Evolutionary conservation across 92 coral and sea anemone species (phyloP).

Genomic region (Phymanthus crucifer): DNA sequence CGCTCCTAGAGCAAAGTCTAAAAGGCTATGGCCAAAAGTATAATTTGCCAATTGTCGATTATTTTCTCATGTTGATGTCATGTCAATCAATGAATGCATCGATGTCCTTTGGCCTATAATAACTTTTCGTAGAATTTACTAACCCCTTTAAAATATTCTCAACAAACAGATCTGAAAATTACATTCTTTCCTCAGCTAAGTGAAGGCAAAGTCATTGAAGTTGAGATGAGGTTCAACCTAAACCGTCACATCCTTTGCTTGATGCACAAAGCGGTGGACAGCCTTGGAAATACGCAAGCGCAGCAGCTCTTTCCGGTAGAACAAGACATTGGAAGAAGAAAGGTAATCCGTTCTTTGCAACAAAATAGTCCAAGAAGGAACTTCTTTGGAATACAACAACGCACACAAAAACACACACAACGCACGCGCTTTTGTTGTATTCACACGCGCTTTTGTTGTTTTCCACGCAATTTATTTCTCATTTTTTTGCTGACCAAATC

Average conservation of each 20-base stretch:
- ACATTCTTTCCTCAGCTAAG: not conserved
- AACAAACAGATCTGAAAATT: not conserved
- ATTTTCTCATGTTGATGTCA: too few species aligned
- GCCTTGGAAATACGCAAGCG: conserved; percentile 54
- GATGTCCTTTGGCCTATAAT: too few species aligned
- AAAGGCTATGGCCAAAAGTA: too few species aligned
- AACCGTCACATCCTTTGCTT: conserved; percentile 79
- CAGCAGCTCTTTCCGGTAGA: conserved; percentile 17
- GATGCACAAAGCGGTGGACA: conserved; percentile 86
- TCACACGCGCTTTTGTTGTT: too few species aligned
- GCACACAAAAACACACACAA: too few species aligned
- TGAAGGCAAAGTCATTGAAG: conserved; percentile 28
- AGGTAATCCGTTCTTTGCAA: not conserved
- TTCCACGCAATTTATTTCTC: too few species aligned
- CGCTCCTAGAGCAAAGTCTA: too few species aligned
- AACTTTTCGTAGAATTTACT: not conserved
- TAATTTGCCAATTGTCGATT: too few species aligned
- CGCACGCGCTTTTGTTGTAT: too few species aligned
- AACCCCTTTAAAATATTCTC: not conserved
- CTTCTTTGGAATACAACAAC: too few species aligned
- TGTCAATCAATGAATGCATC: too few species aligned
- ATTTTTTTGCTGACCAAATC: too few species aligned
- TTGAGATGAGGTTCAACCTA: conserved; percentile 69
- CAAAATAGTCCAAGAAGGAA: not conserved
- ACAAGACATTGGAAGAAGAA: not conserved